Evolutionary conservation across 2,797 vertebrate genomes (phyloP), one percentile per base, ranked within the genome.

Genomic region (Sebastes goodei): DNA sequence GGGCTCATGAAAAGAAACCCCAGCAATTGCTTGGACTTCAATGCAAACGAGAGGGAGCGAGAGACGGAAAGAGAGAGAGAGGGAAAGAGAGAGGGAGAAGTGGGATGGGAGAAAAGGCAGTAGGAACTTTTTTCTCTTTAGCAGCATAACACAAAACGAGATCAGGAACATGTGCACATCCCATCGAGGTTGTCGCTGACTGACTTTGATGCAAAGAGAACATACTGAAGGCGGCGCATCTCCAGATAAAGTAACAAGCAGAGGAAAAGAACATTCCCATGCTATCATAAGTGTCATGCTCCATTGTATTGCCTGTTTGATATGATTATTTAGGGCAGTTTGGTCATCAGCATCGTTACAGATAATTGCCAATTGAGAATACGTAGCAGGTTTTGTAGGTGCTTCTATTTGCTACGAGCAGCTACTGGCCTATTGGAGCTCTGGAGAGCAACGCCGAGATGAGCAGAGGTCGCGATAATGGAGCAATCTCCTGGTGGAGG

Each of bases 1-100:
- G 89, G 90, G 88, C 93, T 93, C 93, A 93, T 96, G 94, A 96
- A 96, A 94, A 94, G 94, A 94, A 92, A 94, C 88, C 84, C 86
- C 85, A 91, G 92, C 92, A 93, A 94, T 93, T 93, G 93, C 92
- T 90, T 80, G 91, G 93, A 93, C 92, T 92, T 94, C 92, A 94
- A 92, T 91, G 90, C 91, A 87, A 94, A 91, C 87, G 84, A 90
- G 90, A 81, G 83, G 53, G 89, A 83, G 70, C 2, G 30, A 80
- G 84, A 68, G 81, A 68, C 2, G 70, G 74, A 78, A 12, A 57
- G 65, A 46, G 30, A 52, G 81, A 70, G 76, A 73, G 74, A 35
- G 68, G 62, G 76, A 72, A 21, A 70, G 66, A 65, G 29, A 33
- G 55, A 72, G 38, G 32, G 65, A 61, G 78, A 62, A 81, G 81